Conservation (phyloP, 1,140 invertebrate species). For the Drosophila ercepeae region DNA sequence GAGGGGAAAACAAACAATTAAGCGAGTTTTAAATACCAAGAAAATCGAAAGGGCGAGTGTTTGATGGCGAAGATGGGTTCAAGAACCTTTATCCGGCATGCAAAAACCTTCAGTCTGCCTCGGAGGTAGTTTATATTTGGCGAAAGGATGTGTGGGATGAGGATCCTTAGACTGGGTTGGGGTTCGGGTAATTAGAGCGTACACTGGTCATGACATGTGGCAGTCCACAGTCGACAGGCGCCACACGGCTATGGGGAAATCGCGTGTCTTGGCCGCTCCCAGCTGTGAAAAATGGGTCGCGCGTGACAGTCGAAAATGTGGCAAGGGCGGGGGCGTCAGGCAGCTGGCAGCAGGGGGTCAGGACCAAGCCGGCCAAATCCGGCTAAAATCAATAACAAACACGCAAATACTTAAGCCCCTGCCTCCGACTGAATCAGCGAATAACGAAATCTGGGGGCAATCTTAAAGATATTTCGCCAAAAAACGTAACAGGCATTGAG, state of each 20-base stretch:
- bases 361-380: conserved; percentile 58
- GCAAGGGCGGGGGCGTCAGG: background rate
- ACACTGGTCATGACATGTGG: conserved; percentile 47
- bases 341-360: conserved; percentile 12
- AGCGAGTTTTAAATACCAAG: conserved; percentile 48
- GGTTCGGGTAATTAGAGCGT: conserved; percentile 26
- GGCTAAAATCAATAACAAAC: conserved; percentile 74
- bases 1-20: conserved; percentile 61
- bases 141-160: background rate
- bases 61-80: conserved; percentile 38
- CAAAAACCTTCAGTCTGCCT: conserved; percentile 17
- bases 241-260: conserved; percentile 45
- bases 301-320: conserved; percentile 46
- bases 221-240: conserved; percentile 27
- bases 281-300: conserved; percentile 67
- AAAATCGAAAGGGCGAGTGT: conserved; percentile 26
- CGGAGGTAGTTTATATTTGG: conserved; percentile 13
- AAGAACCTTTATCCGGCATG: no score
- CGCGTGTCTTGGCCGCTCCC: conserved; percentile 61
- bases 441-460: conserved; percentile 9
- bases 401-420: conserved; percentile 65
- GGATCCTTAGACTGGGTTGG: background rate
- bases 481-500: conserved; percentile 7
- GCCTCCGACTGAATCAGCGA: conserved; percentile 54
- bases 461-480: conserved; percentile 37